Conservation (phyloP, 2,113 vertebrate species). For the Addax nasomaculatus region DNA sequence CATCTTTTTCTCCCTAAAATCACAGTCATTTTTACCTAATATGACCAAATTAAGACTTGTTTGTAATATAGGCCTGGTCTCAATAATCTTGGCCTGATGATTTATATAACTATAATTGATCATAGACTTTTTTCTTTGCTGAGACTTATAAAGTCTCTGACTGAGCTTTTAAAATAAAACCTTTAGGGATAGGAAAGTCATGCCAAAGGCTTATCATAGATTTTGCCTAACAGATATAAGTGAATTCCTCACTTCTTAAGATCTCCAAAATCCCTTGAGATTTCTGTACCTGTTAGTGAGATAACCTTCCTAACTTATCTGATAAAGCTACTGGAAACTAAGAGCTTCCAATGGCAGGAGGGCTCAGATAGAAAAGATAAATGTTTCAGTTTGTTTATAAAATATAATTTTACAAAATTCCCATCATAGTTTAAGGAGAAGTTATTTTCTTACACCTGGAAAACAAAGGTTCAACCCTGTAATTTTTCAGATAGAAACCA, state of each 20-base stretch:
- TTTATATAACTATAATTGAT: not conserved
- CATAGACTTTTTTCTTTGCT: not conserved
- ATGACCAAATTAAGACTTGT: not conserved
- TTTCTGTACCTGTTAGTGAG: not conserved
- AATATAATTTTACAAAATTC: not conserved
- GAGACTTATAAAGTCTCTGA: not conserved
- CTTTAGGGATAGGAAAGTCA: not conserved
- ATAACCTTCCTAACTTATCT: not conserved
- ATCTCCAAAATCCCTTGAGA: not conserved
- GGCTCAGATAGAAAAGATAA: not conserved
- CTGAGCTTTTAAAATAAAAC: not conserved
- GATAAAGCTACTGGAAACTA: not conserved
- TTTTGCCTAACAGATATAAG: not conserved
- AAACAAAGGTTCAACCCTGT: not conserved
- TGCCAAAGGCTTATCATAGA: not conserved
- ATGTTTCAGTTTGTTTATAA: not conserved
- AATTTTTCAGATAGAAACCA: not conserved
- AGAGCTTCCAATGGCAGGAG: not conserved
- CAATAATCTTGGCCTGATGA: not conserved
- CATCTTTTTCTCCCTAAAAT: not conserved
- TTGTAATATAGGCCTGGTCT: not conserved
- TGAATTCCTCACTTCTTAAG: not conserved
- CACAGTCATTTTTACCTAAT: not conserved
- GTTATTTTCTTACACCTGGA: not conserved
- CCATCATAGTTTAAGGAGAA: not conserved